Conservation (phyloP, 2,113 vertebrate genomes). For the Pseudorectes ferrugineus region DNA sequence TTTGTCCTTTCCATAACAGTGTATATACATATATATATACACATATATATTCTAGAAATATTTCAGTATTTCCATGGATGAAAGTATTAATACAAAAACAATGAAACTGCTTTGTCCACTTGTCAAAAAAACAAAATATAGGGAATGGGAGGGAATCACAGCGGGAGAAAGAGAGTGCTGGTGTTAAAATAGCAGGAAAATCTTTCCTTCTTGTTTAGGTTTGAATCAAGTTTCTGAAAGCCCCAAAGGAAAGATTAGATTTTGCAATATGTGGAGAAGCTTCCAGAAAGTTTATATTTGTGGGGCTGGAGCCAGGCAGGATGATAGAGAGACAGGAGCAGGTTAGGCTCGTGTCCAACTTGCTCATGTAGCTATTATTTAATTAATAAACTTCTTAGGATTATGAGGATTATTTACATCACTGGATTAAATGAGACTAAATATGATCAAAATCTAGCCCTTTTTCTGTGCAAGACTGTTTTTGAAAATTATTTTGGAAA, state of each 20-base stretch:
- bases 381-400: not conserved
- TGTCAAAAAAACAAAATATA: not conserved
- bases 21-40: not conserved
- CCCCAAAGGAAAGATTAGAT: not conserved
- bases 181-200: not conserved
- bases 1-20: not conserved
- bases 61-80: not conserved
- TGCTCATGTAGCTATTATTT: not conserved
- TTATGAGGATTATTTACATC: not conserved
- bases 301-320: not conserved
- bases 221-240: not conserved
- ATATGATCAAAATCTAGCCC: not conserved
- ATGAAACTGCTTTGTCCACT: not conserved
- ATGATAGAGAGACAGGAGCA: not conserved
- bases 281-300: not conserved
- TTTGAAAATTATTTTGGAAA: not conserved
- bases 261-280: not conserved
- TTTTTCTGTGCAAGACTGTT: not conserved
- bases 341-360: not conserved
- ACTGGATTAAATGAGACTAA: not conserved
- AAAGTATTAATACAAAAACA: not conserved
- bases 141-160: not conserved
- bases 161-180: not conserved
- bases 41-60: not conserved
- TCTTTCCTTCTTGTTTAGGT: not conserved